A percentile compares a stretch with the other conserved stretches of the same genome.
Conservation (phyloP, 2,797 vertebrate genomes). For the Pristis pectinata region DNA sequence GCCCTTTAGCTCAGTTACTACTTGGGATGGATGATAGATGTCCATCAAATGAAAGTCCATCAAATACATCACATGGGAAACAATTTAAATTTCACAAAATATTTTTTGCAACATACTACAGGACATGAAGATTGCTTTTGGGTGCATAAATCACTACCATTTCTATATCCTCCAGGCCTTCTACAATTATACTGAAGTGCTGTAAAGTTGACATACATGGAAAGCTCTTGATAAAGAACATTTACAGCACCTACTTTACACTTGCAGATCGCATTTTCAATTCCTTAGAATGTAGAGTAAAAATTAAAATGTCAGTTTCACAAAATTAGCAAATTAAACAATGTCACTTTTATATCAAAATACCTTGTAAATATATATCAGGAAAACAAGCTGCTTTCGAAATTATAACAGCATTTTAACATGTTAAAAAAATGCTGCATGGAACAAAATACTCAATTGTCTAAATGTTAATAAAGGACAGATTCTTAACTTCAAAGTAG, state of each 20-base stretch:
- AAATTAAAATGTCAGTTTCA: neutral
- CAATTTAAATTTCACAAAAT: neutral
- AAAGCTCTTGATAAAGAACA: neutral
- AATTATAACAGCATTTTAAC: neutral
- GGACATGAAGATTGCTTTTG: neutral
- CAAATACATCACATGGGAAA: neutral
- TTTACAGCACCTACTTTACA: neutral
- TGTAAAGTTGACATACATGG: neutral
- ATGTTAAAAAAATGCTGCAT: neutral
- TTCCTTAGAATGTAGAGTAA: neutral
- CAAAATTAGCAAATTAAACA: neutral
- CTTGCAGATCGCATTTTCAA: neutral
- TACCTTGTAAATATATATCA: neutral
- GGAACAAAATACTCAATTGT: neutral
- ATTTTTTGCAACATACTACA: neutral
- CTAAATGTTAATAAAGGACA: neutral
- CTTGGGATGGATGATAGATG: neutral
- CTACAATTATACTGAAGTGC: neutral
- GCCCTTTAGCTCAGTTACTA: no score
- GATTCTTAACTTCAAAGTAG: no score
- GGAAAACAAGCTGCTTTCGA: neutral
- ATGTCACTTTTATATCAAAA: neutral
- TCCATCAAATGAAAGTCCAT: neutral
- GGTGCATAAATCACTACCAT: neutral
- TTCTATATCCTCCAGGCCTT: neutral